phyloP scores from a whole-genome alignment of 2,888 invertebrate species.

The Prosapia bicincta region DNA sequence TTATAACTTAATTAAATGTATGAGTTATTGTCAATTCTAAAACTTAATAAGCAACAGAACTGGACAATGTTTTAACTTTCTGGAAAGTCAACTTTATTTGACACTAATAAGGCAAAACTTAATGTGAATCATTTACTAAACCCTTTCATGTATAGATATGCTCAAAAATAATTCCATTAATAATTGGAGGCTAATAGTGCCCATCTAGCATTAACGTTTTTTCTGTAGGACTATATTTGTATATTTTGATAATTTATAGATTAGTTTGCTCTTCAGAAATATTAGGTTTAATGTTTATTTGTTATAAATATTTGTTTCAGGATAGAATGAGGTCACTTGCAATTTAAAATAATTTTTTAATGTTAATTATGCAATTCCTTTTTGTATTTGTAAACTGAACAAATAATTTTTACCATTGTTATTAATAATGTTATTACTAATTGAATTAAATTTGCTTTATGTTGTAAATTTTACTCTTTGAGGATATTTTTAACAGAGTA shows the following conservation, averaged over 20 bases:
- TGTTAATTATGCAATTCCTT: too few species aligned
- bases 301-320: not conserved
- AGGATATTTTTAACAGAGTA: too few species aligned
- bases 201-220: not conserved
- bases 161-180: not conserved
- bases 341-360: too few species aligned
- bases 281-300: not conserved
- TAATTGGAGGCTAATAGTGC: not conserved
- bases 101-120: not conserved
- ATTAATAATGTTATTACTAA: too few species aligned
- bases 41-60: not conserved
- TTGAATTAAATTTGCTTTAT: too few species aligned
- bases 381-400: too few species aligned
- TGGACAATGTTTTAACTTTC: too few species aligned
- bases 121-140: not conserved
- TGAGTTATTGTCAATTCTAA: not conserved
- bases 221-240: not conserved
- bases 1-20: too few species aligned
- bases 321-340: not conserved
- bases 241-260: not conserved
- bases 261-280: not conserved
- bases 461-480: too few species aligned
- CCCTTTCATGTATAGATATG: not conserved
- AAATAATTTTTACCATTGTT: too few species aligned
- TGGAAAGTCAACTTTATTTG: not conserved